A percentile compares a stretch with the other conserved stretches of the same genome.
These are phyloP conservation scores for Sorex araneus DNA, from an alignment of 2,113 vertebrate genomes.

Conservation along the genomic window DNA sequence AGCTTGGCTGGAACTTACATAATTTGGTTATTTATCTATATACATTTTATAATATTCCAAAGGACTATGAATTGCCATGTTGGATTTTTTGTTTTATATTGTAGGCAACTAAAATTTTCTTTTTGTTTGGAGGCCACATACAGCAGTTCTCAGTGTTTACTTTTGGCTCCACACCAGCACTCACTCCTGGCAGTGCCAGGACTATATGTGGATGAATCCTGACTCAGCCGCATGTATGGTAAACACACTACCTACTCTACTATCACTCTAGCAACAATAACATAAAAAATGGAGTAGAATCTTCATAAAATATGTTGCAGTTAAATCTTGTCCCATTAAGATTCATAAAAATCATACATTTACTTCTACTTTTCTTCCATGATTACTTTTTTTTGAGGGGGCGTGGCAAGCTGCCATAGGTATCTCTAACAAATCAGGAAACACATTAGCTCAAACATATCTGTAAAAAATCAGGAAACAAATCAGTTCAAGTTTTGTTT, in stretches of 20 bases:
- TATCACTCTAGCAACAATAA: no score
- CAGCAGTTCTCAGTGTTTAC: no score
- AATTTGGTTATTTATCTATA: no score
- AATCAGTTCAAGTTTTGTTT: slow-evolving; percentile 65
- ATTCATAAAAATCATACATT: slow-evolving; percentile 44
- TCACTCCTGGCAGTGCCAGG: no score
- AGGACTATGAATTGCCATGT: not conserved
- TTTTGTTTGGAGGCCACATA: no score
- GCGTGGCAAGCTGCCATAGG: slow-evolving; percentile 13
- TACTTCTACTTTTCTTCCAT: slow-evolving; percentile 3
- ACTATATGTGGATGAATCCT: no score
- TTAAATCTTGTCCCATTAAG: slow-evolving; percentile 9
- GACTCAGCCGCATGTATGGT: no score
- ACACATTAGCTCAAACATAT: slow-evolving; percentile 64
- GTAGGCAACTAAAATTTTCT: no score
- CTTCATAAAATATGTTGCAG: slow-evolving; percentile 42
- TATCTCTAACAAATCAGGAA: slow-evolving; percentile 35
- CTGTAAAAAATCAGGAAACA: slow-evolving; percentile 54
- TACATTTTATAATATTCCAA: not conserved
- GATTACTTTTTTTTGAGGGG: not conserved
- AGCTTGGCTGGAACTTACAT: not conserved
- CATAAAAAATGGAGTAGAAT: not conserved
- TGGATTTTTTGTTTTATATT: slow-evolving; percentile 35
- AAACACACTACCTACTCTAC: no score
- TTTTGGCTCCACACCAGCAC: no score